Base-by-base conservation (phyloP, 2,888 invertebrate species). In the Amphipoea oculea region DNA sequence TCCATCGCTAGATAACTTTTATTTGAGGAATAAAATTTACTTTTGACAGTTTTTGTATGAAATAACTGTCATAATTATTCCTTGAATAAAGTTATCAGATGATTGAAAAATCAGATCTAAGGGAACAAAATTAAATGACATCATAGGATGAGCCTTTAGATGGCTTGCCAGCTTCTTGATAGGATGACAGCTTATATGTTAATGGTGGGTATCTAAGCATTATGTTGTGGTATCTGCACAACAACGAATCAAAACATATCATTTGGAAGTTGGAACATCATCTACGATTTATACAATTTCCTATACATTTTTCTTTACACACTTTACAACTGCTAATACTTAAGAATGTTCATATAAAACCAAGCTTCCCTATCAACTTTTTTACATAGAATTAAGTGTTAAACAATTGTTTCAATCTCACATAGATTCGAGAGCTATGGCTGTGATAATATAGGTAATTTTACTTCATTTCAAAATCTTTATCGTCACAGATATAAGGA, bases 301-400 rank as follows among this genome's bases (percentile, higher is more conserved):
- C 14, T 68, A 85, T 20, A 20, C 14, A 36, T 29, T 72, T 57
- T 62, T 45, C 7, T 45, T 29, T 45, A 48, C 17, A 69, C 17
- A 57, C 14, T 29, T 29, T 62, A 62, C 2, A 0, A 63, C 29
- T 36, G 36, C 9, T 70, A 3, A 9, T 17, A 71, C 36, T 0
- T 48, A 62, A 66, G 54, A 69, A 79, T 78, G 66, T 82, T 88
- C 80, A 86, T 86, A 88, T 86, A 84, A 73, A 83, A 73, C 81
- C 81, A 88, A 76, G 77, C 48, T 76, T 76, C 36, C 40, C 69
- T 73, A 77, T 81, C 81, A 88, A 86, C 73, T 82, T 88, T 90
- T 90, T 86, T 88, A 89, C 83, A 51, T 92, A 92, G 90, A 72
- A 73, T 9, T 92, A 92, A 92, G 92, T 90, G 92, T 92, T 92